These are phyloP conservation scores for Globodera rostochiensis DNA, from an alignment of 1,140 invertebrate genomes.

Conservation along the genomic window DNA sequence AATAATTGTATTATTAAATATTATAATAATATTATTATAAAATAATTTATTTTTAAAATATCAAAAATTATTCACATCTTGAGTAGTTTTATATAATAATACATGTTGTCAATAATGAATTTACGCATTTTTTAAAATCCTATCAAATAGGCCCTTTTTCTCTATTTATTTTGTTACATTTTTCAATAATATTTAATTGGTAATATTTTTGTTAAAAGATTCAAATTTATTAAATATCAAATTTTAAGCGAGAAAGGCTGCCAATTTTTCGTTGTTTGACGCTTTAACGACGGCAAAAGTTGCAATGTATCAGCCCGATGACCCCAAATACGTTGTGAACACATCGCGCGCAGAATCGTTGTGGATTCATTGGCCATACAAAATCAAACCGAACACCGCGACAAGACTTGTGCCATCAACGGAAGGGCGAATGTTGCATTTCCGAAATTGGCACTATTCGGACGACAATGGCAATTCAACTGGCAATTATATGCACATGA, in stretches of 20 bases:
- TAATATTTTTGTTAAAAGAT: neutral
- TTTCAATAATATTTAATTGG: too few relatives aligned
- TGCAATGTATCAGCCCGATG: conserved; percentile 1
- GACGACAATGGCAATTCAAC: neutral
- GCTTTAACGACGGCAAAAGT: neutral
- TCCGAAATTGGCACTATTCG: neutral
- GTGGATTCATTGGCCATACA: neutral
- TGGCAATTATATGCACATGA: neutral
- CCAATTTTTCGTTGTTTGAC: neutral
- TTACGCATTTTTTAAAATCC: too few relatives aligned
- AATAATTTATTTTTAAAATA: too few relatives aligned
- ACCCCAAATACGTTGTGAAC: conserved; percentile 11
- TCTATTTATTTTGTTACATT: too few relatives aligned
- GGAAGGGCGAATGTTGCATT: conserved; percentile 1
- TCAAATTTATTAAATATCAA: neutral
- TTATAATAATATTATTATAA: too few relatives aligned
- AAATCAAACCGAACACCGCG: neutral
- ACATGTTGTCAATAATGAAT: too few relatives aligned
- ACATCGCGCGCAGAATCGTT: neutral
- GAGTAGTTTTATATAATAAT: too few relatives aligned
- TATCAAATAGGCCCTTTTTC: too few relatives aligned
- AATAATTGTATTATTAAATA: too few relatives aligned
- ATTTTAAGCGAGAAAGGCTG: neutral
- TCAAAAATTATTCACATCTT: too few relatives aligned
- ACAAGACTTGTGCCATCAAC: neutral